Conservation (phyloP, 2,797 vertebrate species). For the Sarcoramphus papa region DNA sequence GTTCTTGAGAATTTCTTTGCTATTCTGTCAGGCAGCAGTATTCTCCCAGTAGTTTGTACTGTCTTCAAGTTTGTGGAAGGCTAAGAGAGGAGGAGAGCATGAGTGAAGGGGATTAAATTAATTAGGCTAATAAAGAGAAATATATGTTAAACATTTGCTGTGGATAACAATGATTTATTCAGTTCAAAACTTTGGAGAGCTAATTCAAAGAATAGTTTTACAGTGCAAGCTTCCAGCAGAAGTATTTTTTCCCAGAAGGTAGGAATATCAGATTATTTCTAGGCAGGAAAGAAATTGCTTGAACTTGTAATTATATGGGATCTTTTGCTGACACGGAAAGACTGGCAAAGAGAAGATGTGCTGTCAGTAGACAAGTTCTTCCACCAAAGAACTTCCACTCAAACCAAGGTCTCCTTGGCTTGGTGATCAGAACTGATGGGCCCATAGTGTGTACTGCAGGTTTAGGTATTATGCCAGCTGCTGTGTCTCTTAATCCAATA, state of each 20-base stretch:
- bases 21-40: not conserved
- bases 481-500: not conserved
- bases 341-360: not conserved
- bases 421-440: not conserved
- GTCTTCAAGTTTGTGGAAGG: not conserved
- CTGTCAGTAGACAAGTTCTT: not conserved
- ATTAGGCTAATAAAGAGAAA: not conserved
- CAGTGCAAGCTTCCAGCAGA: not conserved
- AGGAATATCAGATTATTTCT: not conserved
- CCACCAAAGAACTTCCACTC: not conserved
- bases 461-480: not conserved
- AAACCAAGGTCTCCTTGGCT: not conserved
- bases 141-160: not conserved
- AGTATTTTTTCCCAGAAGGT: not conserved
- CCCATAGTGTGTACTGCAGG: not conserved
- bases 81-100: not conserved
- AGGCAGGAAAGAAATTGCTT: not conserved
- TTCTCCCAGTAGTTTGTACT: not conserved
- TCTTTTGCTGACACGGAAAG: not conserved
- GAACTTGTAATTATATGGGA: not conserved
- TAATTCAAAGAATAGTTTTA: not conserved
- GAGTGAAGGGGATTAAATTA: not conserved
- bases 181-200: not conserved
- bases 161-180: constrained; percentile 10
- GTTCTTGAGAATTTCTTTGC: not conserved